A percentile compares a stretch with the other conserved stretches of the same genome.
These are phyloP conservation scores for Brachylomia viminalis DNA, from an alignment of 2,888 invertebrate species.

Conservation along the genomic window DNA sequence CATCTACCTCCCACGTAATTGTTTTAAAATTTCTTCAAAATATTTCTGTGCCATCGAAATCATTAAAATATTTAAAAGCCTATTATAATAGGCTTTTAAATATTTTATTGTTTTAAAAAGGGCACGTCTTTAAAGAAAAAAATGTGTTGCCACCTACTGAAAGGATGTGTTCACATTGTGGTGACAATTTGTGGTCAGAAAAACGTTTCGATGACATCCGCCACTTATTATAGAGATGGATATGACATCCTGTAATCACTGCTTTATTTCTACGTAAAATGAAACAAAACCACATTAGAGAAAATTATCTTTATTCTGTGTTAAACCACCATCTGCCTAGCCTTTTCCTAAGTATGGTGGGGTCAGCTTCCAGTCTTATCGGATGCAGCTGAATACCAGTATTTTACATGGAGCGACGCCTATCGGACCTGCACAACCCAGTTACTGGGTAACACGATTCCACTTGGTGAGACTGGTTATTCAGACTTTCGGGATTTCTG, in stretches of 20 bases:
- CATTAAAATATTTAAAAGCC: conserved; percentile 7
- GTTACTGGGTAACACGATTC: not conserved
- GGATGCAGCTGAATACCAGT: not conserved
- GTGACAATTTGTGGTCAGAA: conserved; percentile 61
- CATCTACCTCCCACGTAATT: not conserved
- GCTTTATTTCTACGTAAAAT: conserved; percentile 19
- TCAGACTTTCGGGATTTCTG: not conserved
- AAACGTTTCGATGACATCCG: conserved; percentile 61
- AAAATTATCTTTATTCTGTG: not conserved
- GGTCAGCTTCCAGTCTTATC: not conserved
- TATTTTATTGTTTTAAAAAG: conserved; percentile 7
- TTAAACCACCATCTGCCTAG: not conserved
- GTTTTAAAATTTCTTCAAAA: not conserved
- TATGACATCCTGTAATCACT: conserved; percentile 64
- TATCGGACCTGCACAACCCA: not conserved
- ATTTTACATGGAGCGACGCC: not conserved
- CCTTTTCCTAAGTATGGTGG: not conserved
- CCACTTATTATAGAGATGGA: conserved; percentile 56
- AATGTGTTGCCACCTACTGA: conserved; percentile 24
- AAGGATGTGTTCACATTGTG: conserved; percentile 40
- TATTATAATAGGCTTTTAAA: too few species aligned
- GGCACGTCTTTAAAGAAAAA: conserved; percentile 14
- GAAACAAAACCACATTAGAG: conserved; percentile 8
- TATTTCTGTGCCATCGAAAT: not conserved
- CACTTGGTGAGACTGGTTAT: not conserved